These are phyloP conservation scores for Elephantulus edwardii DNA, from an alignment of 2,113 vertebrate genomes.

Conservation along the genomic window DNA sequence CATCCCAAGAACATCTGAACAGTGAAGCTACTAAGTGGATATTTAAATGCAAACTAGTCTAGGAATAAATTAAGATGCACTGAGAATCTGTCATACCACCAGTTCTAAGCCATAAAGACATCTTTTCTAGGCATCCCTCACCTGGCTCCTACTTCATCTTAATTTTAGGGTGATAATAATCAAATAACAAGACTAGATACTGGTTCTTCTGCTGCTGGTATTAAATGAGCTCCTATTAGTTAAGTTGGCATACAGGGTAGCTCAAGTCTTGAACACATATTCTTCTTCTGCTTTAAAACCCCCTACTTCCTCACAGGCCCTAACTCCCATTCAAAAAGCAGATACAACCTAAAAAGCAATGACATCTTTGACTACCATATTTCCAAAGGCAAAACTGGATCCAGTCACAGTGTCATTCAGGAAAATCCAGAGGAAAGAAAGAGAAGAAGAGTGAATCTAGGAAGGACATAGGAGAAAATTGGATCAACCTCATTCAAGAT, in stretches of 20 bases:
- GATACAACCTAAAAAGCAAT: constrained; percentile 94
- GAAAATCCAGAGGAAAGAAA: constrained; percentile 86
- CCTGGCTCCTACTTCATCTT: neutral
- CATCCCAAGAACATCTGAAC: neutral
- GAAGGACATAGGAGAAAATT: neutral
- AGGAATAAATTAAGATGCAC: constrained; percentile 42
- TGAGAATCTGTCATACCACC: neutral
- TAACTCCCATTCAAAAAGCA: constrained; percentile 6
- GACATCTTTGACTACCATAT: constrained; percentile 79
- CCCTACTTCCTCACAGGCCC: rapidly evolving
- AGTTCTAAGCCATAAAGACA: neutral
- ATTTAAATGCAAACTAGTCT: constrained; percentile 25
- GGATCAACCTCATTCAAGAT: neutral
- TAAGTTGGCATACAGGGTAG: neutral
- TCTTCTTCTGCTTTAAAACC: neutral
- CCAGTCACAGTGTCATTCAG: constrained; percentile 91
- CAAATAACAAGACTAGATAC: neutral
- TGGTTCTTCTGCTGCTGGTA: neutral
- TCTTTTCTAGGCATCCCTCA: constrained; percentile 7
- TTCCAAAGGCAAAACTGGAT: constrained; percentile 93
- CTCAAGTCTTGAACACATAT: neutral
- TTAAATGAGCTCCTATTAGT: neutral
- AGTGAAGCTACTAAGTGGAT: too few relatives aligned
- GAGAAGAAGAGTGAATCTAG: constrained; percentile 6
- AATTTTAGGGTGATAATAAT: neutral